Evolutionary conservation across 2,888 invertebrate species (phyloP).

Genomic region (Antheraea yamamai): DNA sequence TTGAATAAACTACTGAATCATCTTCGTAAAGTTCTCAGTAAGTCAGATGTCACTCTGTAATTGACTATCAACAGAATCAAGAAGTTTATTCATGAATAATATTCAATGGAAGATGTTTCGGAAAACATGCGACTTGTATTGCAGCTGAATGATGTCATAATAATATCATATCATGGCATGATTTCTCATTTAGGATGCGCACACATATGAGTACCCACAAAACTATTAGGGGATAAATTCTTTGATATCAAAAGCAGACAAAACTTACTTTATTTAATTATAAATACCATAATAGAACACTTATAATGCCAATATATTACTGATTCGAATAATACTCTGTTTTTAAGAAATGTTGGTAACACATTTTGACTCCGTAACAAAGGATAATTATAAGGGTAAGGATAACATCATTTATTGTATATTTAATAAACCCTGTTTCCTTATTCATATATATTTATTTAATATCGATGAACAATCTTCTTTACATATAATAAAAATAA

Average conservation of each 20-base stretch:
- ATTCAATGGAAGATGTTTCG: not conserved
- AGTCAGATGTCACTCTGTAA: not conserved
- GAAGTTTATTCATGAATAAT: constrained; percentile 2
- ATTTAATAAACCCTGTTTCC: too few species aligned
- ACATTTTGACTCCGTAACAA: too few species aligned
- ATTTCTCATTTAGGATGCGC: not conserved
- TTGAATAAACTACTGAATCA: not conserved
- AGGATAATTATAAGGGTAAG: too few species aligned
- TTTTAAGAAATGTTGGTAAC: too few species aligned
- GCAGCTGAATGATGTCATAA: not conserved
- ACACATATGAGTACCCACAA: not conserved
- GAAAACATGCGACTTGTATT: not conserved
- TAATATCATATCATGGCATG: not conserved
- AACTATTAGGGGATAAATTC: not conserved
- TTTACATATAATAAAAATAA: too few species aligned
- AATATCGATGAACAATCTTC: too few species aligned
- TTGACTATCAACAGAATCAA: not conserved
- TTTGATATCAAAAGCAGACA: not conserved
- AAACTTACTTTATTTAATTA: not conserved
- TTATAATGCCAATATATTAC: not conserved
- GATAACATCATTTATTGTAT: too few species aligned
- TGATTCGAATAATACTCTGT: not conserved
- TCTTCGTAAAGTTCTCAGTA: not conserved
- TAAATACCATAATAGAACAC: not conserved
- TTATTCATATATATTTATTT: too few species aligned